Evolutionary conservation across 2,797 vertebrate species (phyloP), one percentile per base, ranked within the genome.

Genomic region (Halcyon badia): DNA sequence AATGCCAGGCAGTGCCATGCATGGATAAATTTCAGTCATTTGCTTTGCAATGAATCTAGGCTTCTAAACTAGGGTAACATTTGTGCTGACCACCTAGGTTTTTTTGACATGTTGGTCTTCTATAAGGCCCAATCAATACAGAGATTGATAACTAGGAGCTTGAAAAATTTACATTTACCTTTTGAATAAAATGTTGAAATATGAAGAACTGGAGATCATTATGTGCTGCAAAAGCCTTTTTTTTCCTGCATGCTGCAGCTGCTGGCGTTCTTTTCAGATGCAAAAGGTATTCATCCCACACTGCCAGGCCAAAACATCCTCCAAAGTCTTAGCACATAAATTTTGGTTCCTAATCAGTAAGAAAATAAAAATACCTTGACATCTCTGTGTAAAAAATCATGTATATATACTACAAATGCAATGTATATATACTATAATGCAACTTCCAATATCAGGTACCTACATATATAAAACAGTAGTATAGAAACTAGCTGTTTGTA

Each of bases 21-120:
- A 70, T 73, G 78, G 82, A 85, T 92, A 87, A 90, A 94, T 88
- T 79, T 60, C 85, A 87, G 57, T 69, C 42, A 60, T 94, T 90
- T 90, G 48, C 70, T 90, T 76, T 82, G 21, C 54, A 79, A 62
- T 33, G 60, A 72, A 62, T 91, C 56, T 82, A 71, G 52, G 33
- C 39, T 87, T 90, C 73, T 87, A 52, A 93, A 89, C 28, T 26
- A 84, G 30, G 46, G 33, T 48, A 86, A 62, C 6, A 9, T 82
- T 89, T 87, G 35, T 79, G 37, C 48, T 80, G 48, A 91, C 30
- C 64, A 39, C 24, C 18, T 33, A 66, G 72, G 11, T 10, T 33
- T 52, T 81, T 92, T 86, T 65, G 39, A 82, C 15, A 28, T 14
- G 57, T 61, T 75, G 65, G 35, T 71, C 35, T 75, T 75, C 30